Evolutionary conservation across 2,113 vertebrate species (phyloP).

Genomic region (Vombatus ursinus): DNA sequence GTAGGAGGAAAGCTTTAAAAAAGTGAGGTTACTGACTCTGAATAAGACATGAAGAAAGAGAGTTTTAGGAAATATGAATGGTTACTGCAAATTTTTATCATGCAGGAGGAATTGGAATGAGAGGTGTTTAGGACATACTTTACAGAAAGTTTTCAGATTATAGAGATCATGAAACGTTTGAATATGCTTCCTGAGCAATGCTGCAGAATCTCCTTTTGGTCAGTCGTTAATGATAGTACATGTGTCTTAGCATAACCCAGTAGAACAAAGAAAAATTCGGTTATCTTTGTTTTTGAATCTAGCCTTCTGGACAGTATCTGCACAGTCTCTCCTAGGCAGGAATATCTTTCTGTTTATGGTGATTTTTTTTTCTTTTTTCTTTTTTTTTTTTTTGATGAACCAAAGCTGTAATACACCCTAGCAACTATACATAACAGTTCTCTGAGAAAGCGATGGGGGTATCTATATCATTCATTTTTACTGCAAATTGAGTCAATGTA

Average conservation of each 20-base stretch:
- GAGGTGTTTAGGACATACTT: not conserved
- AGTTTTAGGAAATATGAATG: not conserved
- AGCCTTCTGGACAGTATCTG: not conserved
- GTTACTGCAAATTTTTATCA: not conserved
- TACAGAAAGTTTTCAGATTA: not conserved
- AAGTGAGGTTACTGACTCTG: not conserved
- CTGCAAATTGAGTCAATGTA: not conserved
- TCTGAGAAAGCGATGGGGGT: not conserved
- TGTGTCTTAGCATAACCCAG: not conserved
- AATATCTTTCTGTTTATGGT: not conserved
- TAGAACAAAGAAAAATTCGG: not conserved
- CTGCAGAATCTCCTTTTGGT: not conserved
- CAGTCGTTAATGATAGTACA: not conserved
- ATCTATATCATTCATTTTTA: slow-evolving; percentile 1
- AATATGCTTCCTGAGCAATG: not conserved
- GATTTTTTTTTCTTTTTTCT: not conserved
- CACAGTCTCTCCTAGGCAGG: not conserved
- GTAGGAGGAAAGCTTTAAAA: not conserved
- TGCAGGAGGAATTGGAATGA: not conserved
- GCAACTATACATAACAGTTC: not conserved
- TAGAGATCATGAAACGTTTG: not conserved
- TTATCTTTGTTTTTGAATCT: not conserved
- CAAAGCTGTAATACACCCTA: not conserved
- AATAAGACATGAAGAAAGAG: not conserved
- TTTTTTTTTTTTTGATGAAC: not conserved